Evolutionary conservation across 1,140 invertebrate genomes (phyloP).

Genomic region (Rhopalosiphum padi): DNA sequence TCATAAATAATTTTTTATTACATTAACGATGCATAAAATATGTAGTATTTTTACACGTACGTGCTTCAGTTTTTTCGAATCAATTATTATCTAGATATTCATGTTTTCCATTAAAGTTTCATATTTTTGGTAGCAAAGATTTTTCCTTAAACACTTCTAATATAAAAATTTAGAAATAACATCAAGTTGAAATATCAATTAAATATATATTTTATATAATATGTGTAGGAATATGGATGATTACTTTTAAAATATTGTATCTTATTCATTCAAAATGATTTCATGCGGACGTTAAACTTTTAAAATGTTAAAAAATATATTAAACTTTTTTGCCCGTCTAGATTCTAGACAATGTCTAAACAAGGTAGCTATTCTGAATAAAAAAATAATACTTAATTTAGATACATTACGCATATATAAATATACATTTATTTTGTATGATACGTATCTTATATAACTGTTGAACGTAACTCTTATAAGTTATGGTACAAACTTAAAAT

Average conservation of each 20-base stretch:
- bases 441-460: background rate
- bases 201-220: background rate
- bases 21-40: background rate
- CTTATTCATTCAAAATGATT: background rate
- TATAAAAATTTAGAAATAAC: background rate
- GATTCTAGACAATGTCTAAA: background rate
- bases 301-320: background rate
- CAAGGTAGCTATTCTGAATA: background rate
- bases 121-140: background rate
- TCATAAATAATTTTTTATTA: background rate
- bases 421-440: background rate
- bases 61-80: background rate
- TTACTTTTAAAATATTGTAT: background rate
- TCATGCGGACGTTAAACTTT: background rate
- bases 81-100: background rate
- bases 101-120: background rate
- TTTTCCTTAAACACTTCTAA: background rate
- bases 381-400: background rate
- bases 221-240: background rate
- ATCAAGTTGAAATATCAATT: background rate
- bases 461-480: conserved; percentile 5
- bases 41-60: background rate
- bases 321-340: background rate
- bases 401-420: background rate
- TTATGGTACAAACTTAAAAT: background rate